These are phyloP conservation scores for Pachypanchax playfairii DNA, from an alignment of 2,113 vertebrate genomes.

Conservation along the genomic window DNA sequence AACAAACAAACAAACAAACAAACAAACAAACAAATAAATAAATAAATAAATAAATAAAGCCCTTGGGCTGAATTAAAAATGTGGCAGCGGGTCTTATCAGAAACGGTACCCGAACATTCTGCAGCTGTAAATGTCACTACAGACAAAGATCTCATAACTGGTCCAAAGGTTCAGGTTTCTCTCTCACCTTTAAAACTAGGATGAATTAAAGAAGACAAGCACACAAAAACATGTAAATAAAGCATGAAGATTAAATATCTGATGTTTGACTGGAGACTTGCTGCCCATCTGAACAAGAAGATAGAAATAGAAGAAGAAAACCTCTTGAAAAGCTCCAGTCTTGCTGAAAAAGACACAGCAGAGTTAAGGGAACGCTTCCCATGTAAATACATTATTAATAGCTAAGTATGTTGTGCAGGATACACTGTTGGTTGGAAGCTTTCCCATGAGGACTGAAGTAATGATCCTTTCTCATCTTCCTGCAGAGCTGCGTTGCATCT, in stretches of 20 bases:
- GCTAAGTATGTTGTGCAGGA: constrained; percentile 64
- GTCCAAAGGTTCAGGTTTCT: constrained; percentile 38
- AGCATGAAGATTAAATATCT: constrained; percentile 60
- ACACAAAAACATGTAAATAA: constrained; percentile 49
- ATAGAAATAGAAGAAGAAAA: too few species aligned
- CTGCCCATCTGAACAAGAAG: constrained; percentile 25
- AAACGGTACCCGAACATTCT: constrained; percentile 60
- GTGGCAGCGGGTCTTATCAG: constrained; percentile 45
- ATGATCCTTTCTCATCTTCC: constrained; percentile 70
- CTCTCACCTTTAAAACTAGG: constrained; percentile 25
- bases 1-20: constrained; percentile 15
- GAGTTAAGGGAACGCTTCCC: constrained; percentile 50
- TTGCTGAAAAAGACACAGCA: constrained; percentile 52
- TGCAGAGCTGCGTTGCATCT: constrained; percentile 44
- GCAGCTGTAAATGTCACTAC: constrained; percentile 54
- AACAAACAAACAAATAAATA: neutral
- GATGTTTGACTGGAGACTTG: constrained; percentile 32
- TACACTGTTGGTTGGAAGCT: constrained; percentile 63
- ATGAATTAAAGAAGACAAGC: constrained; percentile 38
- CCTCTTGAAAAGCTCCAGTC: constrained; percentile 47
- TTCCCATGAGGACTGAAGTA: constrained; percentile 60
- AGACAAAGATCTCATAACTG: constrained; percentile 39
- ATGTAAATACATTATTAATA: constrained; percentile 76
- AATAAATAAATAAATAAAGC: constrained; percentile 42
- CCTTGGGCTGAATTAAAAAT: constrained; percentile 47